Evolutionary conservation across 2,113 vertebrate genomes (phyloP).

Genomic region (Microtus ochrogaster): DNA sequence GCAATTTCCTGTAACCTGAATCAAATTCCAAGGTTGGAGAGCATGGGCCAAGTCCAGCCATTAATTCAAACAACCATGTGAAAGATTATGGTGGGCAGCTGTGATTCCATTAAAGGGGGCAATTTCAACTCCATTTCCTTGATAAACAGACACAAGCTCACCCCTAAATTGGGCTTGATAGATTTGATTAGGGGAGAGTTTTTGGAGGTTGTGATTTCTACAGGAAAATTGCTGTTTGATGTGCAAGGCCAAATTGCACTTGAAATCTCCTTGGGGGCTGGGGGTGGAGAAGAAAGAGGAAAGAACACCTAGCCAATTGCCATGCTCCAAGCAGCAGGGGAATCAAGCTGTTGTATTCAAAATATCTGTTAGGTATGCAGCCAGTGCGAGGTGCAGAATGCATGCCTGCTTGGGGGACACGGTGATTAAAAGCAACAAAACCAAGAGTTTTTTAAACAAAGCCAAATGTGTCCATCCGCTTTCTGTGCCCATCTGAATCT

Average conservation of each 20-base stretch:
- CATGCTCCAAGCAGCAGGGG: slow-evolving; percentile 75
- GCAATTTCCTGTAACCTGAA: slow-evolving; percentile 88
- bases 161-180: slow-evolving; percentile 85
- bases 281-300: slow-evolving; percentile 60
- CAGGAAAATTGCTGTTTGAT: slow-evolving; percentile 78
- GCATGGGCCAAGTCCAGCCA: slow-evolving; percentile 79
- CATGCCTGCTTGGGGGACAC: slow-evolving; percentile 32
- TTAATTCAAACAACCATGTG: slow-evolving; percentile 84
- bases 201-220: slow-evolving; percentile 87
- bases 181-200: slow-evolving; percentile 87
- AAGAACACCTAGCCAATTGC: slow-evolving; percentile 79
- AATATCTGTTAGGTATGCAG: slow-evolving; percentile 76
- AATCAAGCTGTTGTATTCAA: slow-evolving; percentile 80
- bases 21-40: slow-evolving; percentile 86
- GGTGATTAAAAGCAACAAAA: slow-evolving; percentile 79
- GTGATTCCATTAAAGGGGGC: slow-evolving; percentile 85
- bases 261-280: slow-evolving; percentile 79
- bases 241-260: slow-evolving; percentile 77
- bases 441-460: slow-evolving; percentile 84
- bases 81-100: slow-evolving; percentile 83
- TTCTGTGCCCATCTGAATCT: neutral
- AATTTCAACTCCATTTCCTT: slow-evolving; percentile 88
- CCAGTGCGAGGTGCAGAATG: slow-evolving; percentile 37
- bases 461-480: slow-evolving; percentile 33
- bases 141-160: slow-evolving; percentile 85